Base-by-base conservation (phyloP, 2,113 vertebrate species). In the Meleagris gallopavo region DNA sequence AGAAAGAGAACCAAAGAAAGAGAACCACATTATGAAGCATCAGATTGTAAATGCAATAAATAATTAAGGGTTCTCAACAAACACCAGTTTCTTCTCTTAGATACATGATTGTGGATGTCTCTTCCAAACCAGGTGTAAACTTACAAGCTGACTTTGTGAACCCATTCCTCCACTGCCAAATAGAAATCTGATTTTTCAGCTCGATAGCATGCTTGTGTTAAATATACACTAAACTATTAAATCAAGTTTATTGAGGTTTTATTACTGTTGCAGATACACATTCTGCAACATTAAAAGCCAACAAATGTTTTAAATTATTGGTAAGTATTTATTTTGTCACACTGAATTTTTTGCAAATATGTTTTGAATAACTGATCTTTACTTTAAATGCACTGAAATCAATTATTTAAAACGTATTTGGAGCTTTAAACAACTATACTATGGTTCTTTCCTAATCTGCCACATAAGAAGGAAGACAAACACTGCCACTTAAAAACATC, bases 401-500 rank as follows among this genome's bases (percentile, higher is more conserved):
- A 95, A 94, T 84, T 88, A 94, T 95, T 96, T 93, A 91, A 95
- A 96, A 88, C 21, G 27, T 17, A 76, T 78, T 90, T 90, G 90
- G 83, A 96, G 85, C 41, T 79, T 93, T 94, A 61, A 93, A 88
- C 64, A 96, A 62, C 66, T 86, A 20, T 43, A 89, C 36, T 16
- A 7, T 12, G 8, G 66, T 41, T 94, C 74, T 79, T 90, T 78
- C 65, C 75, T 66, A 67, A 80, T 24, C 70, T 84, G 57, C 52
- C 22, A 4, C 36, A 55, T 75, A 30, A 87, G 80, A 89, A 91
- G 34, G 32, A 72, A 69, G 87, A 81, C 34, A 54, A 21, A 30
- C 15, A 17, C 38, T 75, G 72, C 64, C 52, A 57, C 58, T 89
- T 80, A 64, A 93, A 89, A 41, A 70, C 11, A 62, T 76, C 55